phyloP scores from a whole-genome alignment of 2,888 invertebrate genomes.

The Drosophila barbarae region DNA sequence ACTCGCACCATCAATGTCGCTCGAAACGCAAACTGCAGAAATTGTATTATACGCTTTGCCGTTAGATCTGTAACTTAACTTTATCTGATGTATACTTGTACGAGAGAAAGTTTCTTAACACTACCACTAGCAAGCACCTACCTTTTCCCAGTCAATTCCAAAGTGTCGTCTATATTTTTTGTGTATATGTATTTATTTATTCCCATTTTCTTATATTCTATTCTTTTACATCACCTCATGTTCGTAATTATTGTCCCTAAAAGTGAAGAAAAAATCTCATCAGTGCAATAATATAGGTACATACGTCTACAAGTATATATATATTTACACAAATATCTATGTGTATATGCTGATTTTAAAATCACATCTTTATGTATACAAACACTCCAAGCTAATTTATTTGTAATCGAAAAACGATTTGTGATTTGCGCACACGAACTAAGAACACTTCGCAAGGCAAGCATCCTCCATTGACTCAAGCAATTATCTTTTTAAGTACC shows the following conservation, averaged over 20 bases:
- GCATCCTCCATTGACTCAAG: conserved; percentile 28
- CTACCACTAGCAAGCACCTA: conserved; percentile 13
- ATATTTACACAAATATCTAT: conserved; percentile 21
- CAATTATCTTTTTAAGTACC: conserved; percentile 38
- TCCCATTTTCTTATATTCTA: conserved; percentile 16
- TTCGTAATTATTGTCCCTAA: conserved; percentile 35
- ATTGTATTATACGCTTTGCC: conserved; percentile 79
- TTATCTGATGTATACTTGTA: conserved; percentile 31
- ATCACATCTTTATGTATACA: conserved; percentile 25
- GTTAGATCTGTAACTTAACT: conserved; percentile 69
- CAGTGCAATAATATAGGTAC: conserved; percentile 59
- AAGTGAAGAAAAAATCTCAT: conserved; percentile 51
- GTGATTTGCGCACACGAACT: conserved; percentile 38
- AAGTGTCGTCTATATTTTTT: conserved; percentile 34
- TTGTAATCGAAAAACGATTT: conserved; percentile 48
- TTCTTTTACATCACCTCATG: conserved; percentile 10
- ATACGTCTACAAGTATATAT: conserved; percentile 23
- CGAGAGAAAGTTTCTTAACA: conserved; percentile 44
- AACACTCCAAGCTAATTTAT: conserved; percentile 48
- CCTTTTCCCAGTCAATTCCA: conserved; percentile 43
- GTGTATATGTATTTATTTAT: conserved; percentile 55
- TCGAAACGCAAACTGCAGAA: conserved; percentile 79
- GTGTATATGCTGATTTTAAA: conserved; percentile 25
- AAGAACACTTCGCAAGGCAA: conserved; percentile 21
- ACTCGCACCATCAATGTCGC: conserved; percentile 73